Conservation (phyloP, 1,140 invertebrate species). For the Linepithema humile region DNA sequence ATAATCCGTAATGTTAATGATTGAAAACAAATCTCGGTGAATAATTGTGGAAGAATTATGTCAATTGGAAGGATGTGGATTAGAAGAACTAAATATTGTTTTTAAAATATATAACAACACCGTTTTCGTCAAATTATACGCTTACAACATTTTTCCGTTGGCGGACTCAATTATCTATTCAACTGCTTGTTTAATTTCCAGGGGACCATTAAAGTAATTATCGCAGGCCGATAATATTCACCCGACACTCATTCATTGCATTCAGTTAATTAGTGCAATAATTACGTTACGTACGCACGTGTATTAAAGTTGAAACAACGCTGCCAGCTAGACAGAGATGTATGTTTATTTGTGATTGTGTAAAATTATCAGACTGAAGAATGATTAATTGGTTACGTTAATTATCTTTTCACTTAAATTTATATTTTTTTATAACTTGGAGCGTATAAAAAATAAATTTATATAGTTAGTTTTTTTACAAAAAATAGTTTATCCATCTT, state of each 20-base stretch:
- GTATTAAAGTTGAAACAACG: constrained; percentile 48
- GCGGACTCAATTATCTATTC: constrained; percentile 26
- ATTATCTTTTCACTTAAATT: constrained; percentile 4
- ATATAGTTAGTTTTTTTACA: not conserved
- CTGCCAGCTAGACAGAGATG: constrained; percentile 10
- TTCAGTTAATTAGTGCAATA: constrained; percentile 43
- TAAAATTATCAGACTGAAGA: constrained; percentile 5
- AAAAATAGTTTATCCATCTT: not conserved
- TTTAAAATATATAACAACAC: not conserved
- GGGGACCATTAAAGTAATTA: constrained; percentile 51
- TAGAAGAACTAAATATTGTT: not conserved
- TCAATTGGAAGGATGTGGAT: not conserved
- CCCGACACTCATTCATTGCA: constrained; percentile 39
- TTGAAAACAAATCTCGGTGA: not conserved
- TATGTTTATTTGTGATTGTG: constrained; percentile 19
- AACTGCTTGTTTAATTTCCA: constrained; percentile 28
- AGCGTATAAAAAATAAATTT: not conserved
- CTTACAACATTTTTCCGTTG: not conserved
- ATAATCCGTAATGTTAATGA: not conserved
- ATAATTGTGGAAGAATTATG: not conserved
- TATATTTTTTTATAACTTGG: not conserved
- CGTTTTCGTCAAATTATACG: not conserved
- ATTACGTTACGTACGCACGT: constrained; percentile 30
- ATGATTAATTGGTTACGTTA: constrained; percentile 25
- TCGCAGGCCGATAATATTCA: constrained; percentile 42